phyloP scores from a whole-genome alignment of 37 sponge, comb jelly and placozoan genomes.

The Spongia lamella region DNA sequence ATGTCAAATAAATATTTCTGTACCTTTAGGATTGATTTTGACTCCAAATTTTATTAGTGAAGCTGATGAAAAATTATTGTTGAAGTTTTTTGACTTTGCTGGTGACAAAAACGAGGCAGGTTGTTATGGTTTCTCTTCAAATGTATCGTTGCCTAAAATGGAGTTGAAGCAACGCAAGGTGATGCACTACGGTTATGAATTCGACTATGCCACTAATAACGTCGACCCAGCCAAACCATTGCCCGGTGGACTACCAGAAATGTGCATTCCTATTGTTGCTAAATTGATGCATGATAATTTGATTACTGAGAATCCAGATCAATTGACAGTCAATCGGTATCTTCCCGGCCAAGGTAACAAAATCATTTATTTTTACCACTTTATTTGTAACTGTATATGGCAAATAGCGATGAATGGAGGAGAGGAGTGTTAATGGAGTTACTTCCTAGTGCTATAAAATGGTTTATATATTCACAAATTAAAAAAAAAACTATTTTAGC shows the following conservation, averaged over 20 bases:
- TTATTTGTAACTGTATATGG: not conserved
- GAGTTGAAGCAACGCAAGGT: conserved; percentile 67
- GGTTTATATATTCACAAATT: too few species aligned
- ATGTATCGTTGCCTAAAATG: not conserved
- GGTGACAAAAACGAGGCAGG: not conserved
- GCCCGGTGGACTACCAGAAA: conserved; percentile 58
- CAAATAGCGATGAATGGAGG: not conserved
- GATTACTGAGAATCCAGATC: conserved; percentile 55
- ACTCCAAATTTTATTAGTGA: conserved; percentile 38
- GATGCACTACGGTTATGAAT: conserved; percentile 88
- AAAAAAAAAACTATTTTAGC: not conserved
- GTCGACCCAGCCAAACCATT: conserved; percentile 76
- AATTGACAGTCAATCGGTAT: conserved; percentile 90
- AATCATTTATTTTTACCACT: not conserved
- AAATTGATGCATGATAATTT: conserved; percentile 33
- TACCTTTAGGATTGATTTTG: conserved; percentile 39
- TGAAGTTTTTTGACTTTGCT: conserved; percentile 23
- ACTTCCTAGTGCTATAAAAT: too few species aligned
- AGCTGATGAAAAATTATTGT: conserved; percentile 46
- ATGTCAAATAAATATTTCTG: not conserved
- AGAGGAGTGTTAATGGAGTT: too few species aligned
- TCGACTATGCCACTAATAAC: conserved; percentile 71
- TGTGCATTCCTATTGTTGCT: conserved; percentile 35
- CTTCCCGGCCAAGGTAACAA: conserved; percentile 82
- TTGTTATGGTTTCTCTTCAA: too few species aligned